These are phyloP conservation scores for Palythoa caribaeorum DNA, from an alignment of 92 coral and sea anemone genomes.

Conservation along the genomic window DNA sequence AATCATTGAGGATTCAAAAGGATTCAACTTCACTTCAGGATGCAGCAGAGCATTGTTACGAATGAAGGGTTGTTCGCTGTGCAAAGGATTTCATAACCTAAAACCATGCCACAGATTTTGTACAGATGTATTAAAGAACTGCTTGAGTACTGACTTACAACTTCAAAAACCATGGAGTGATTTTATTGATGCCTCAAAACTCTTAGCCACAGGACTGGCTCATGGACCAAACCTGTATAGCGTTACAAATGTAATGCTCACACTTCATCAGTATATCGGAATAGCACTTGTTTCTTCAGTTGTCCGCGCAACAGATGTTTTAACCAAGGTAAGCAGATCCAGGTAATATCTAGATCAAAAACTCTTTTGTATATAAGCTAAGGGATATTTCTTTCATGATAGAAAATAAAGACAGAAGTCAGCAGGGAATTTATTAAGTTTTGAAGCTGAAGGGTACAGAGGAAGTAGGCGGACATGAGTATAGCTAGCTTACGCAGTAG, in stretches of 20 bases:
- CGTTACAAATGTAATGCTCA: slow-evolving; percentile 35
- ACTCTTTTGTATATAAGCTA: no score
- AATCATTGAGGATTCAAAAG: slow-evolving; percentile 63
- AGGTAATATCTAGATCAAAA: background rate
- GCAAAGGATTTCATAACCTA: slow-evolving; percentile 74
- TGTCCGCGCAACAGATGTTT: slow-evolving; percentile 14
- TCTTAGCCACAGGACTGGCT: slow-evolving; percentile 63
- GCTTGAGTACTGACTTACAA: slow-evolving; percentile 73
- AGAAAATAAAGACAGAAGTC: no score
- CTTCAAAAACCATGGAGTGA: slow-evolving; percentile 80
- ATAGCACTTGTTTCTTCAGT: slow-evolving; percentile 27
- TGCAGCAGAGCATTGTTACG: slow-evolving; percentile 76
- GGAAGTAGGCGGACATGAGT: no score
- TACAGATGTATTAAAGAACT: slow-evolving; percentile 75
- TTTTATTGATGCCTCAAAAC: slow-evolving; percentile 67
- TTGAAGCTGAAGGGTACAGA: no score
- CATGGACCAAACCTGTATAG: slow-evolving; percentile 51
- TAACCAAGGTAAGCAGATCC: slow-evolving; percentile 30
- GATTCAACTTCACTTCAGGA: slow-evolving; percentile 76
- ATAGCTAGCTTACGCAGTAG: no score
- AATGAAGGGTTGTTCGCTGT: slow-evolving; percentile 88
- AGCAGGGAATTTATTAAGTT: no score
- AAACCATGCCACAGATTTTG: slow-evolving; percentile 90
- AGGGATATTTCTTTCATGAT: no score
- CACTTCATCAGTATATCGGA: slow-evolving; percentile 22